Conservation (phyloP, 1,140 invertebrate species). For the Platyscapa corneri region DNA sequence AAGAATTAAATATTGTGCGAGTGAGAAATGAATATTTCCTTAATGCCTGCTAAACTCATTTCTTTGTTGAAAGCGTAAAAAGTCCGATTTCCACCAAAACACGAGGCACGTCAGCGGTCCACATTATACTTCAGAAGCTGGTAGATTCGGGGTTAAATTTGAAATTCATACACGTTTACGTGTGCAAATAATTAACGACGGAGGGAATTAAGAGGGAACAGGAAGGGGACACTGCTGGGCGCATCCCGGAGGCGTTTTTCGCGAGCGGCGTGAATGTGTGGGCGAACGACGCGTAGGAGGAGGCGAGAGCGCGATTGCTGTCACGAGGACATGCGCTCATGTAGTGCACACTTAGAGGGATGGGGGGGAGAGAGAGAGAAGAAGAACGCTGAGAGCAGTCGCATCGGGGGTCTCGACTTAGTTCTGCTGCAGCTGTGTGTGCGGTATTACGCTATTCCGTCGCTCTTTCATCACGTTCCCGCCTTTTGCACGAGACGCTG, state of each 20-base stretch:
- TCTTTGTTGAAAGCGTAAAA: no score
- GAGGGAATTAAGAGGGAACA: background rate
- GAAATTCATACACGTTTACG: no score
- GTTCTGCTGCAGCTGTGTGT: background rate
- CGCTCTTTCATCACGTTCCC: background rate
- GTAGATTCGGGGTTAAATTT: no score
- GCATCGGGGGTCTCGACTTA: conserved; percentile 6
- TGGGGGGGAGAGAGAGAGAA: background rate
- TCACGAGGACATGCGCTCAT: background rate
- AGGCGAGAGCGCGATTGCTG: background rate
- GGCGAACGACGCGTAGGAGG: background rate
- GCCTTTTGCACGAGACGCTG: background rate
- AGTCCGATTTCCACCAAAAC: no score
- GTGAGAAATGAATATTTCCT: no score
- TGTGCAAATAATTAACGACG: background rate
- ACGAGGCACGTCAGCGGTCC: no score
- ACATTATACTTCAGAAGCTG: no score
- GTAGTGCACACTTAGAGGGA: background rate
- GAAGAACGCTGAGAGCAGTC: background rate
- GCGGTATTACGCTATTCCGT: no score
- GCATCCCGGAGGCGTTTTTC: background rate
- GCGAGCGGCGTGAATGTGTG: background rate
- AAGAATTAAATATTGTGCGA: no score
- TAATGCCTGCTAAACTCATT: no score
- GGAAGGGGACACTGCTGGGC: background rate